Percentiles rank a stretch among this genome's conserved stretches.
Conservation (phyloP, 2,797 vertebrate species). For the Pantherophis vulpinus region DNA sequence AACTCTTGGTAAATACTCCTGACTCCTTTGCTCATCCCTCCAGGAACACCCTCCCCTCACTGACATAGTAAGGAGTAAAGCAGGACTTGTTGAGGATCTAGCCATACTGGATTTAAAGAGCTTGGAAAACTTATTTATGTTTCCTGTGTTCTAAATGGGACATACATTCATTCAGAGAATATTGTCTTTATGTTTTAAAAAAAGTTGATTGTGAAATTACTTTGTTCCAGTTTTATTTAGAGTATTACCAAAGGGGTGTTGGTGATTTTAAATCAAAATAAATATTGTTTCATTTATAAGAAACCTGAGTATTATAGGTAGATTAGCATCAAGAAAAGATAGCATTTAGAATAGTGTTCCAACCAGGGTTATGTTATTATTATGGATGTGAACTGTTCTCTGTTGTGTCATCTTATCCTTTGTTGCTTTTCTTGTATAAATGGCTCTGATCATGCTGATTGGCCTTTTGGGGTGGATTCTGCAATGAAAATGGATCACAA, state of each 20-base stretch:
- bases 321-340: background rate
- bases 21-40: background rate
- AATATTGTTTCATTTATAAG: background rate
- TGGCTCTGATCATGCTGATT: slow-evolving; percentile 40
- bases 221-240: background rate
- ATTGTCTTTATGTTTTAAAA: slow-evolving; percentile 52
- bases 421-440: slow-evolving; percentile 49
- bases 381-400: slow-evolving; percentile 29
- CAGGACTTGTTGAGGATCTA: background rate
- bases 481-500: slow-evolving; percentile 48
- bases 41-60: background rate
- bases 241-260: background rate
- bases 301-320: background rate
- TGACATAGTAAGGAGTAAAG: background rate
- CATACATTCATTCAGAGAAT: slow-evolving; percentile 26
- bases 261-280: background rate
- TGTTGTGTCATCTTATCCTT: slow-evolving; percentile 54
- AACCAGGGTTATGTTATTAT: background rate
- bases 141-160: background rate
- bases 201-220: slow-evolving; percentile 39
- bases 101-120: background rate
- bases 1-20: background rate
- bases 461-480: slow-evolving; percentile 47
- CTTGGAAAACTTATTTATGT: background rate
- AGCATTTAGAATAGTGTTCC: background rate